phyloP scores from a whole-genome alignment of 2,888 invertebrate genomes.

The Camptogramma bilineatum region DNA sequence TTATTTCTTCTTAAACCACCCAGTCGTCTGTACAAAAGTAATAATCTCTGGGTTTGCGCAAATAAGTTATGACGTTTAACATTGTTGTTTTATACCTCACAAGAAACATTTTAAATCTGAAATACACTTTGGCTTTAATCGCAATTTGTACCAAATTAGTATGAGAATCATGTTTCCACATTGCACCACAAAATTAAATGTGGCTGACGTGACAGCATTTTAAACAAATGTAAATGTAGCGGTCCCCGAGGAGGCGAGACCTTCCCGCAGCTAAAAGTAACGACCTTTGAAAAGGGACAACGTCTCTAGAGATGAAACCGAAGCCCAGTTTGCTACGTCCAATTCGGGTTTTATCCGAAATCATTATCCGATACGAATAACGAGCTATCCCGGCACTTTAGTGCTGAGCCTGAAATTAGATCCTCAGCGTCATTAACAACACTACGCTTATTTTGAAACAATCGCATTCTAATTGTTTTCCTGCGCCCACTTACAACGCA shows the following conservation, averaged over 20 bases:
- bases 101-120: background rate
- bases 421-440: constrained; percentile 53
- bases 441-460: constrained; percentile 58
- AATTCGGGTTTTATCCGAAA: constrained; percentile 56
- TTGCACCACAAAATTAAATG: constrained; percentile 54
- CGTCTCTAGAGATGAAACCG: constrained; percentile 56
- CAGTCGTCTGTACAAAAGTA: constrained; percentile 34
- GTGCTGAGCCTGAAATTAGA: constrained; percentile 46
- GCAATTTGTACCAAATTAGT: constrained; percentile 40
- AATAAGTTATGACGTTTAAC: constrained; percentile 2
- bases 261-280: constrained; percentile 58
- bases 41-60: constrained; percentile 33
- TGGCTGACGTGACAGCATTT: constrained; percentile 55
- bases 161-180: constrained; percentile 44
- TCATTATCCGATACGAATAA: constrained; percentile 57
- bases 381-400: constrained; percentile 44
- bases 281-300: constrained; percentile 57
- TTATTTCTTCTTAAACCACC: constrained; percentile 43
- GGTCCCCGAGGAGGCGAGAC: constrained; percentile 50
- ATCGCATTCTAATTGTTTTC: constrained; percentile 59
- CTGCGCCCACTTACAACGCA: constrained; percentile 48
- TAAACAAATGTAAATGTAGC: constrained; percentile 58
- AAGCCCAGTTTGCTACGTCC: constrained; percentile 53
- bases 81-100: background rate
- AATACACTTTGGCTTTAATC: constrained; percentile 4